phyloP scores from a whole-genome alignment of 1,140 invertebrate genomes.

The Anastrepha ludens region DNA sequence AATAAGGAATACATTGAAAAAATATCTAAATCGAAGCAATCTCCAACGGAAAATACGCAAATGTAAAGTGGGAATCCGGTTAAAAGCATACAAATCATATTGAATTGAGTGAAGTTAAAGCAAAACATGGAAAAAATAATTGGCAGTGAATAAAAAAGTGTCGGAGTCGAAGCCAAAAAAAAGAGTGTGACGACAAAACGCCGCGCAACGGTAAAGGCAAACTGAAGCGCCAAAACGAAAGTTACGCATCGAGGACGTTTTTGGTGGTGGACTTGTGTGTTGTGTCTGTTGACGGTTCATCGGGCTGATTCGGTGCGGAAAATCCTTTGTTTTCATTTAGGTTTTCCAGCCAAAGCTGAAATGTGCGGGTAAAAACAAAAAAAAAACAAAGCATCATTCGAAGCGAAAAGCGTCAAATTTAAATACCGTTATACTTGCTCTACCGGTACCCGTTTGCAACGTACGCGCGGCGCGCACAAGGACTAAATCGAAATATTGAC shows the following conservation, averaged over 20 bases:
- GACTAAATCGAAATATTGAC: background rate
- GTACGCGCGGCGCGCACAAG: background rate
- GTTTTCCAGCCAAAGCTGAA: slow-evolving; percentile 9
- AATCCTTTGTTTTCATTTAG: slow-evolving; percentile 42
- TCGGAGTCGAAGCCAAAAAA: slow-evolving; percentile 15
- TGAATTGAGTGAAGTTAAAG: slow-evolving; percentile 22
- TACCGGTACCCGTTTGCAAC: background rate
- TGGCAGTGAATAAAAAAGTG: slow-evolving; percentile 32
- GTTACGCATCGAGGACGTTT: background rate
- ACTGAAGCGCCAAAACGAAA: background rate
- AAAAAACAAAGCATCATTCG: background rate
- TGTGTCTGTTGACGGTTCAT: background rate
- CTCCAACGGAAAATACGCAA: slow-evolving; percentile 22
- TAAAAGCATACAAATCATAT: slow-evolving; percentile 25
- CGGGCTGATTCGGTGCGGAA: slow-evolving; percentile 18
- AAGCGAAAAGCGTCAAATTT: slow-evolving; percentile 6
- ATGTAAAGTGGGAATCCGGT: background rate
- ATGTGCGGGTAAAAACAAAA: background rate
- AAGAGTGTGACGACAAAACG: background rate
- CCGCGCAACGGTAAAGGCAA: background rate
- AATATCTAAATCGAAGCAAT: slow-evolving; percentile 30
- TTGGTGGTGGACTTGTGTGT: background rate
- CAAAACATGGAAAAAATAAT: slow-evolving; percentile 46
- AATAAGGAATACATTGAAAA: background rate
- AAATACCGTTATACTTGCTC: background rate